Conservation (phyloP, 2,797 vertebrate species). For the Esox lucius region DNA sequence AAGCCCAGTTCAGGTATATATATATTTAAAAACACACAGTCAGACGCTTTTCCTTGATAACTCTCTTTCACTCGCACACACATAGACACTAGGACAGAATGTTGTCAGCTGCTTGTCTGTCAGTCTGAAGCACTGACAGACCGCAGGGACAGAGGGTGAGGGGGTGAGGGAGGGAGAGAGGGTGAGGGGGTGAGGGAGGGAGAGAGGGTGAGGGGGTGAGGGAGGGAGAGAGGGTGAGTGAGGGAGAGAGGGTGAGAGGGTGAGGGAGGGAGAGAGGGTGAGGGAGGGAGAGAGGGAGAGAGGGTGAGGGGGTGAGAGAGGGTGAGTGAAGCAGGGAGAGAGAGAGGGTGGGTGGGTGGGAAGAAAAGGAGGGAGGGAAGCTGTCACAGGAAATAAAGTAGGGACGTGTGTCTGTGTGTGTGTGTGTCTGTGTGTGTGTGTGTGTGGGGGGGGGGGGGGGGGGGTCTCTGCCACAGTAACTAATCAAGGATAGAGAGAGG, state of each 20-base stretch:
- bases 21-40: conserved; percentile 4
- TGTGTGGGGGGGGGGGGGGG: conserved; percentile 10
- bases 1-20: conserved; percentile 92
- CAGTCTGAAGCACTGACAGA: conserved; percentile 30
- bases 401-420: too few relatives aligned
- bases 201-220: too few relatives aligned
- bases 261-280: too few relatives aligned
- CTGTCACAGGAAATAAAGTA: too few relatives aligned
- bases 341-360: neutral
- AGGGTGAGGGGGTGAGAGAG: too few relatives aligned
- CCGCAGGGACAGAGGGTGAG: neutral
- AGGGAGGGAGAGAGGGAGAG: too few relatives aligned
- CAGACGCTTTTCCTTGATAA: too few relatives aligned
- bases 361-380: conserved; percentile 18
- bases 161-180: too few relatives aligned
- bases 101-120: conserved; percentile 30
- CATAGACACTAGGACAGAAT: conserved; percentile 2
- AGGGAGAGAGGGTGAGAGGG: too few relatives aligned
- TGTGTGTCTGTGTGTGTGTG: too few relatives aligned
- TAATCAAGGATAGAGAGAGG: neutral
- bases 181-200: conserved; percentile 6
- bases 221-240: too few relatives aligned
- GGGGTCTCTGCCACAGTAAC: conserved; percentile 1
- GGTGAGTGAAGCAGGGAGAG: too few relatives aligned
- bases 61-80: conserved; percentile 10